Percentiles rank a stretch among this genome's conserved stretches.
Evolutionary conservation across 2,888 invertebrate genomes (phyloP).

Genomic region (Xanthorhoe spadicearia): DNA sequence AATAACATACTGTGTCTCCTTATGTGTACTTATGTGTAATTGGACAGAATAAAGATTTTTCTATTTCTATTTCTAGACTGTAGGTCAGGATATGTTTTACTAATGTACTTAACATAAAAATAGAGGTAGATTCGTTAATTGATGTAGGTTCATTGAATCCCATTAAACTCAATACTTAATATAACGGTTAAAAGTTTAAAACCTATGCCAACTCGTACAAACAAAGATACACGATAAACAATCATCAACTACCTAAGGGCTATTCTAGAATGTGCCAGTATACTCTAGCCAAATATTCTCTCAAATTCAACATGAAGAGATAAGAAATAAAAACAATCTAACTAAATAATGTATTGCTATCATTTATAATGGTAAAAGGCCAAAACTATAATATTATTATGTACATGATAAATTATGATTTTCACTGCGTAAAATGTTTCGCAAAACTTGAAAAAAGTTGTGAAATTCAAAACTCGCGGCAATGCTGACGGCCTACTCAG

Average conservation of each 20-base stretch:
- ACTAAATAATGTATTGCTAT: not conserved
- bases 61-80: no score
- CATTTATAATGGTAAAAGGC: not conserved
- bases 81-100: no score
- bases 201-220: no score
- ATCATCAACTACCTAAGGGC: not conserved
- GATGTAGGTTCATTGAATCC: no score
- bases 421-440: not conserved
- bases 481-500: conserved; percentile 48
- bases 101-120: no score
- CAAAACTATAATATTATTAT: not conserved
- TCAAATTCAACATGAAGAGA: not conserved
- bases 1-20: no score
- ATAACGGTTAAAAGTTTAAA: no score
- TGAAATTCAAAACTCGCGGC: conserved; percentile 67
- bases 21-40: no score
- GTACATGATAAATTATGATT: not conserved
- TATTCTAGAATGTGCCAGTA: conserved; percentile 4
- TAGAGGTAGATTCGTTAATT: no score
- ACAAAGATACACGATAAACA: no score
- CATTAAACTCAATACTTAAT: no score
- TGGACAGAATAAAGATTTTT: no score
- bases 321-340: not conserved
- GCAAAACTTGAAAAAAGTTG: conserved; percentile 22
- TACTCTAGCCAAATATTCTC: not conserved